phyloP scores from a whole-genome alignment of 2,113 vertebrate species.

The Mirounga angustirostris region DNA sequence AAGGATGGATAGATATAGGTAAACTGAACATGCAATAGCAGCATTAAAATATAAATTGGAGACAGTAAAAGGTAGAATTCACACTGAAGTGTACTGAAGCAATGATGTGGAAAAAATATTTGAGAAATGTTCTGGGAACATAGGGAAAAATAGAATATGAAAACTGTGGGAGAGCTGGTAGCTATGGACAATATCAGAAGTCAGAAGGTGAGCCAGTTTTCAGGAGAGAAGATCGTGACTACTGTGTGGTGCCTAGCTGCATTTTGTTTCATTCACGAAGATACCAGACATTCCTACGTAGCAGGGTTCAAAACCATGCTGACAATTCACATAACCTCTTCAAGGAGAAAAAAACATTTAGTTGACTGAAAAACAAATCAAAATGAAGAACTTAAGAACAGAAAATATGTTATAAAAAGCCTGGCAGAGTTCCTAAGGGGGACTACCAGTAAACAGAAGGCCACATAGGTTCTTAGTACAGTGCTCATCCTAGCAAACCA shows the following conservation, averaged over 20 bases:
- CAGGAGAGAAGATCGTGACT: background rate
- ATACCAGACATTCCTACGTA: background rate
- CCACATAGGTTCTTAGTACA: background rate
- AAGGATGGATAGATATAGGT: background rate
- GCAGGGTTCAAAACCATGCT: background rate
- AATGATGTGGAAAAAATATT: background rate
- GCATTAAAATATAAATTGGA: background rate
- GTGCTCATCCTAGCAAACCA: background rate
- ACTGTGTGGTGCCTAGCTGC: background rate
- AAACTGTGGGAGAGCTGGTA: background rate
- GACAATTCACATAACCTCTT: background rate
- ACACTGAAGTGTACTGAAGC: background rate
- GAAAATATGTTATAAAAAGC: background rate
- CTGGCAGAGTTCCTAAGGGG: background rate
- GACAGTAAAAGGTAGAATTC: background rate
- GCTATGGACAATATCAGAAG: background rate
- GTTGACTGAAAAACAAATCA: slow-evolving; percentile 36
- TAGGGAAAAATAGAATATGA: background rate
- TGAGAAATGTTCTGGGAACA: background rate
- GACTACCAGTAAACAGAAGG: background rate
- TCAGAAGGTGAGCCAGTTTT: slow-evolving; percentile 21
- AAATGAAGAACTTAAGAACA: slow-evolving; percentile 19
- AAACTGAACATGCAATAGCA: background rate
- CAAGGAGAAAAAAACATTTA: background rate
- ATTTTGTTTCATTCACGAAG: background rate